Conservation (phyloP, 2,888 invertebrate genomes). For the Pilophorus perplexus region DNA sequence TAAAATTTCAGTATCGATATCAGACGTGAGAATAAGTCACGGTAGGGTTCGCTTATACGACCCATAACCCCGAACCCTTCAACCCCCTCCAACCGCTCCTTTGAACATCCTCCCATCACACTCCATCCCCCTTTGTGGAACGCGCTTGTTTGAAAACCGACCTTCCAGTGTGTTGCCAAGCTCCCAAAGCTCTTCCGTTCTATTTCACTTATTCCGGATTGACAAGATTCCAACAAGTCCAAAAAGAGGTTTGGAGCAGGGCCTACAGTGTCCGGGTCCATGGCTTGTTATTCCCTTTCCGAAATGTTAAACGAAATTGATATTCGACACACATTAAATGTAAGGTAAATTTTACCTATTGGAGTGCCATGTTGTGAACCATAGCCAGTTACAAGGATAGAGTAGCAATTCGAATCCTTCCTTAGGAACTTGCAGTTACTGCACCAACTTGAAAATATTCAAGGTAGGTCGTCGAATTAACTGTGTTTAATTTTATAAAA, state of each 20-base stretch:
- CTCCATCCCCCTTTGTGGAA: neutral
- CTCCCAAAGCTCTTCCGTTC: conserved; percentile 4
- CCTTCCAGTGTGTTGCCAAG: conserved; percentile 22
- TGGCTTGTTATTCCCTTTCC: neutral
- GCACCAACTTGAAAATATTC: too few relatives aligned
- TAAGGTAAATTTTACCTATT: too few relatives aligned
- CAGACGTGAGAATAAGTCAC: too few relatives aligned
- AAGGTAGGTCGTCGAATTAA: too few relatives aligned
- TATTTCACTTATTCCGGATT: neutral
- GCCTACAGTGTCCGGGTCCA: neutral
- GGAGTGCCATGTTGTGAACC: too few relatives aligned
- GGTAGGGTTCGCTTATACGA: conserved; percentile 4
- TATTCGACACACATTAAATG: too few relatives aligned
- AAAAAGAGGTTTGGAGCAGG: neutral
- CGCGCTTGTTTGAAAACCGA: conserved; percentile 9
- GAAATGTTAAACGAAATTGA: too few relatives aligned
- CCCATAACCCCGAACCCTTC: neutral
- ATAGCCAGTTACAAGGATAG: too few relatives aligned
- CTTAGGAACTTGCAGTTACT: too few relatives aligned
- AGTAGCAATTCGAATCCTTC: too few relatives aligned
- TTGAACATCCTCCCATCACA: neutral
- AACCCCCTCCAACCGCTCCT: neutral
- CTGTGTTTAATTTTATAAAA: too few relatives aligned
- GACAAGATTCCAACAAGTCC: neutral
- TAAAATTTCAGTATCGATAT: too few relatives aligned